phyloP scores from a whole-genome alignment of 2,797 vertebrate genomes.

The Sebastolobus altivelis region DNA sequence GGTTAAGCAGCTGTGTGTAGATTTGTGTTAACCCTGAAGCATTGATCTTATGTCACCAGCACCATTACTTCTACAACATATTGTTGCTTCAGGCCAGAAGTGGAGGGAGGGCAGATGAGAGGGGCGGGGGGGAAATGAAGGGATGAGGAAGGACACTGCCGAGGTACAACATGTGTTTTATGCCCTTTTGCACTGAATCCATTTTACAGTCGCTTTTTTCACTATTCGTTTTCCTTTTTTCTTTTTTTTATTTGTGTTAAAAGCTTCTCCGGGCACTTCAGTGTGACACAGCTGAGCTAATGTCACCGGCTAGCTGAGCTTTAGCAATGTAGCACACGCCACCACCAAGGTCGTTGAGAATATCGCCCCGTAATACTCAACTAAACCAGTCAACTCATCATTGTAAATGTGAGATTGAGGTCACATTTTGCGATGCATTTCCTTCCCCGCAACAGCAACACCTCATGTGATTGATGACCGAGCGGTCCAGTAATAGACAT shows the following conservation, averaged over 20 bases:
- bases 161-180: constrained; percentile 66
- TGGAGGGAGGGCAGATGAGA: constrained; percentile 38
- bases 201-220: constrained; percentile 48
- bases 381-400: constrained; percentile 42
- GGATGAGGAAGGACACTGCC: constrained; percentile 67
- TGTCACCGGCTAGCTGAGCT: constrained; percentile 46
- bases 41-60: constrained; percentile 86
- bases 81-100: constrained; percentile 72
- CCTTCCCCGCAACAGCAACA: constrained; percentile 42
- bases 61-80: constrained; percentile 81
- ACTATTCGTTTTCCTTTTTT: constrained; percentile 11
- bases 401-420: constrained; percentile 63
- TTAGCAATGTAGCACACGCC: constrained; percentile 43
- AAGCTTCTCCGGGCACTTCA: constrained; percentile 29
- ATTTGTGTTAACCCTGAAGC: constrained; percentile 81
- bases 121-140: constrained; percentile 32
- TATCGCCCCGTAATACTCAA: constrained; percentile 50
- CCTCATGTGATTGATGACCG: constrained; percentile 60
- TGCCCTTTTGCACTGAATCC: constrained; percentile 51
- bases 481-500: constrained; percentile 56
- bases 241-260: constrained; percentile 26
- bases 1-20: constrained; percentile 77
- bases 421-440: constrained; percentile 55
- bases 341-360: constrained; percentile 74
- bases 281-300: constrained; percentile 39